Base-by-base conservation (phyloP, 2,888 invertebrate genomes). In the Micoletzkya japonica region DNA sequence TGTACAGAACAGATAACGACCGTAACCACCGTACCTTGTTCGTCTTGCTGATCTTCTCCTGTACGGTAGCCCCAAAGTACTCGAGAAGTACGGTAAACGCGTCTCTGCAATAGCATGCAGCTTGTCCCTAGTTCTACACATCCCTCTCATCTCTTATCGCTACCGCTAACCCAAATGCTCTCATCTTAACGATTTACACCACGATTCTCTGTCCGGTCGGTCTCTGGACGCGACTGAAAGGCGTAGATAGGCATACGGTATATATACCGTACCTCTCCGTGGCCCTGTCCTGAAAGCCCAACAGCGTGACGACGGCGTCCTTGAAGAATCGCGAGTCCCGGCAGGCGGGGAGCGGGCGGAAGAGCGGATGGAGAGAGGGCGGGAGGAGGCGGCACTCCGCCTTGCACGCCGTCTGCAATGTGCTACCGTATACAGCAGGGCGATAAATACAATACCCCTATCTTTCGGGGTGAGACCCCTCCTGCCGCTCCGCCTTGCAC, bases 261-360 rank as follows among this genome's bases (percentile, higher is more conserved):
- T 20, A 44, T 44, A 20, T 44, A 20, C 44, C 44, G 44, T 44
- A 44, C 20, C 44, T 20, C 20, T 20, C 20, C 44, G 20, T 20
- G 10, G 44, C 20, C 20, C 44, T 14, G 10, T 44, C n/a, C 10
- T 32, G 24, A 39, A 67, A 67, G 28, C 28, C 56, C 10, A n/a
- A 2, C 24, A 67, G 28, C n/a, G 24, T 49, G 28, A 67, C 39
- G 17, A 64, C 52, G 26, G 52, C 32, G 26, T 36, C 52, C 7
- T 64, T 28, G 64, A 64, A 64, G 17, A 64, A n/a, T 14, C 1
- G 24, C 4, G 64, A 64, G 34, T 34, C 32, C 28, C 36, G 30
- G 26, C 50, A 50, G 28, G 67, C 67, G 30, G 67, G 67, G 24
- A 67, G 36, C 24, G 67, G 67, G n/a, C 67, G 54, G 39, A 37